Base-by-base conservation (phyloP, 2,113 vertebrate species). In the Sphaerodactylus townsendi region DNA sequence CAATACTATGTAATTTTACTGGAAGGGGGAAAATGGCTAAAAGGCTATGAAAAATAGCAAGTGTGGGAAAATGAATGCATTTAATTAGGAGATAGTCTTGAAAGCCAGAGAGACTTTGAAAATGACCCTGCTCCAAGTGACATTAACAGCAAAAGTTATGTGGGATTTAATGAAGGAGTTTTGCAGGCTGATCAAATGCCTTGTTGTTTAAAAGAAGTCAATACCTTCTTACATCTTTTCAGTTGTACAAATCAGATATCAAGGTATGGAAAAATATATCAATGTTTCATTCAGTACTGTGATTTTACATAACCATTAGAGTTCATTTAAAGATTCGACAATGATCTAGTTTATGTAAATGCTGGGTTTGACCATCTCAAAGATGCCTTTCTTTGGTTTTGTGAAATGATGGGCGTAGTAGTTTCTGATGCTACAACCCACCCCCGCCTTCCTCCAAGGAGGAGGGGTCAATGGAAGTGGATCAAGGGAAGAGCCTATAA, bases 371-470 rank as follows among this genome's bases (percentile, higher is more conserved):
- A 5, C 19, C 86, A 53, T 39, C 76, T 30, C 68, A 30, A 21
- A 70, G 62, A 83, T 41, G 70, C 0, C 85, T 21, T 53, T 87
- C 35, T 84, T 17, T 64, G 79, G 1, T 79, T 46, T 66, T 3
- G 11, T 0, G 68, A 85, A 86, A 56, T 75, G 1, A 30, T 37
- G 10, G 15, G 56, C 0, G 0, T 2, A 0, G 0, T 1, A 39
- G 53, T 70, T 6, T 56, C 56, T 30, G 17, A 30, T 10, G 10
- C 3, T 71, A 81, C 17, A 72, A 86, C 76, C 10, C 23, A n/a
- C n/a, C n/a, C n/a, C n/a, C n/a, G n/a, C n/a, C n/a, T n/a, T n/a
- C n/a, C n/a, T n/a, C n/a, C n/a, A 76, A 21, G 28, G 25, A 5
- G 65, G 30, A 68, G 14, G n/a, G 14, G n/a, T 5, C n/a, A 68